Base-by-base conservation (phyloP, 2,888 invertebrate genomes). In the Ichneumon xanthorius region DNA sequence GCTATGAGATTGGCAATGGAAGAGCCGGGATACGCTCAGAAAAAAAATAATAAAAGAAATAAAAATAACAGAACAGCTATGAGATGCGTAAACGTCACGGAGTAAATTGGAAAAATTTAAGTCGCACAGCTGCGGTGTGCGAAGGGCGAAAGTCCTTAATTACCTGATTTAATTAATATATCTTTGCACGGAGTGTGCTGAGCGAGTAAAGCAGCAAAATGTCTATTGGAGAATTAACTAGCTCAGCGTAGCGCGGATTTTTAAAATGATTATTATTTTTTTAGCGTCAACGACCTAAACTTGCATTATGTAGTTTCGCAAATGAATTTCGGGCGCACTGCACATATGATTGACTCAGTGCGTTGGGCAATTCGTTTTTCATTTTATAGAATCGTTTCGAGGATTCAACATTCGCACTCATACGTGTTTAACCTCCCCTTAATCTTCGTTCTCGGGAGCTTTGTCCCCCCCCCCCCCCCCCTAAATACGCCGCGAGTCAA, bases 241-340 rank as follows among this genome's bases (percentile, higher is more conserved):
- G 11, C 2, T 40, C 40, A 11, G 40, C 40, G 40, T 40, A 40
- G 11, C 40, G 11, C 40, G 40, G 11, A 16, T 48, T 48, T 48
- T 48, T 48, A 4, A 4, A 4, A 4, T 48, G 4, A 16, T 48
- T 16, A 40, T 40, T 40, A 2, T 11, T 40, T 40, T 40, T 48
- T 48, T 48, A 3, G 45, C 45, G 45, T 76, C 71, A 65, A 55
- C 82, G 87, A 88, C 87, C 87, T 76, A 88, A 88, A 89, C 88
- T 14, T 48, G 75, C 61, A 73, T 84, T 77, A 37, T 16, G 7
- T 75, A 81, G 85, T 63, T 76, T 55, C 73, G 73, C 72, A 33
- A 33, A 33, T 1, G 33, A 33, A 7, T 33, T 7, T 7, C 33
- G 33, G 33, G 7, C 5, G 1, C 33, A 33, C 33, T 33, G 33